Percentiles rank a stretch among this genome's conserved stretches.
Conservation (phyloP, 2,113 vertebrate genomes). For the Mormyrus lacerda region DNA sequence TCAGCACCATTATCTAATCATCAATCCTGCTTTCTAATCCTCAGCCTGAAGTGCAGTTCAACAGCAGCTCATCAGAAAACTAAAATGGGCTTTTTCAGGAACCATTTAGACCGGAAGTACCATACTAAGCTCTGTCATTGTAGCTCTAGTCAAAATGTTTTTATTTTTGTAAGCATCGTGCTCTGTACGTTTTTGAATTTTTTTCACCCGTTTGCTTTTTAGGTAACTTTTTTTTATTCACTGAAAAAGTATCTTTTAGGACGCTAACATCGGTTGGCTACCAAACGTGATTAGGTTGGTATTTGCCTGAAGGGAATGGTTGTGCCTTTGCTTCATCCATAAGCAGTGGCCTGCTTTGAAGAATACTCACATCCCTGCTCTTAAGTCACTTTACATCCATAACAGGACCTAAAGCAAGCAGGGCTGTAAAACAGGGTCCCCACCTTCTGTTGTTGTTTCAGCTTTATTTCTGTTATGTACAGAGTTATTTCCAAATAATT, state of each 20-base stretch:
- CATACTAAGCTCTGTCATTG: slow-evolving; percentile 31
- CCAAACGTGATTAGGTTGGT: background rate
- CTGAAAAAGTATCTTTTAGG: background rate
- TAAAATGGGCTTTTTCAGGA: background rate
- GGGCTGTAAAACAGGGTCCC: background rate
- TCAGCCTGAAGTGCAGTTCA: background rate
- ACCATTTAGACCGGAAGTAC: slow-evolving; percentile 51
- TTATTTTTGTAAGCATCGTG: slow-evolving; percentile 15
- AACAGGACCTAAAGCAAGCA: background rate
- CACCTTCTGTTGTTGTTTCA: slow-evolving; percentile 8
- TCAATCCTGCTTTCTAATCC: background rate
- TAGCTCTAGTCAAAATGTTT: slow-evolving; percentile 19
- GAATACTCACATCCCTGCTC: too few species aligned
- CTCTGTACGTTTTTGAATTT: background rate
- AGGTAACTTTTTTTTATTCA: background rate
- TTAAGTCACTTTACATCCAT: background rate
- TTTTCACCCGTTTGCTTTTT: background rate
- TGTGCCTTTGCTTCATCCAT: background rate
- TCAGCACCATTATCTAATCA: background rate
- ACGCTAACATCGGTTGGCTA: background rate
- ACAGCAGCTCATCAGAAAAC: background rate
- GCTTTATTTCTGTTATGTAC: background rate
- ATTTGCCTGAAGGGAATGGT: background rate
- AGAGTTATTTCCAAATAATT: background rate
- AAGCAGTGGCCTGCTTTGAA: background rate